Evolutionary conservation across 2,797 vertebrate genomes (phyloP), one percentile per base, ranked within the genome.

Genomic region (Sebastiscus albofasciatus): DNA sequence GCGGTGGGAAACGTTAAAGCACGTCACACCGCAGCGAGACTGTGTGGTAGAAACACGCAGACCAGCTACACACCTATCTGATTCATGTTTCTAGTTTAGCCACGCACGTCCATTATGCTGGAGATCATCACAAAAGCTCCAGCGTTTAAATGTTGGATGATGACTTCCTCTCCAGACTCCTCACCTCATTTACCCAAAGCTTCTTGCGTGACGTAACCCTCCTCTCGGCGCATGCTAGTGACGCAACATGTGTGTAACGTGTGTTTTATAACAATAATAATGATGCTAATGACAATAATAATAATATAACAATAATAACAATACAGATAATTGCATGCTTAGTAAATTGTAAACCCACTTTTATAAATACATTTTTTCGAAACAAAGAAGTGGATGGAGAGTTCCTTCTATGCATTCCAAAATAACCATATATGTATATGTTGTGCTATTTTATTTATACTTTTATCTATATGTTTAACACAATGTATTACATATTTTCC

Each of bases 211-310:
- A 49, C 46, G 46, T 49, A 8, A 31, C 16, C 62, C 18, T 69
- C 18, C 26, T 54, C 16, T 26, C 75, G 90, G 87, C 94, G 94
- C 94, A 91, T 36, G 31, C 31, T 87, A 84, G 81, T 94, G 94
- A 94, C 94, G 93, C 79, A 89, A 86, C 84, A 83, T 1, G 83
- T 69, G 80, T 78, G 60, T 67, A 68, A 67, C 58, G 66, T 27
- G 68, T 55, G 31, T 12, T 54, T 72, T 24, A 56, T 34, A 66
- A 69, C 67, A 34, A 46, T 46, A 46, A 46, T 46, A 46, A 46
- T 20, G 18, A 7, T 20, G 18, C 20, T 49, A 49, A 49, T 49
- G 18, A 18, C 18, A 49, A 49, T 49, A 49, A 49, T 49, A 49
- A 49, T 49, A 46, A 49, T 49, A 49, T 49, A 46, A 46, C 46